Percentiles rank a stretch among this genome's conserved stretches.
phyloP scores from a whole-genome alignment of 1,140 invertebrate genomes.

The Drosophila nikananu region DNA sequence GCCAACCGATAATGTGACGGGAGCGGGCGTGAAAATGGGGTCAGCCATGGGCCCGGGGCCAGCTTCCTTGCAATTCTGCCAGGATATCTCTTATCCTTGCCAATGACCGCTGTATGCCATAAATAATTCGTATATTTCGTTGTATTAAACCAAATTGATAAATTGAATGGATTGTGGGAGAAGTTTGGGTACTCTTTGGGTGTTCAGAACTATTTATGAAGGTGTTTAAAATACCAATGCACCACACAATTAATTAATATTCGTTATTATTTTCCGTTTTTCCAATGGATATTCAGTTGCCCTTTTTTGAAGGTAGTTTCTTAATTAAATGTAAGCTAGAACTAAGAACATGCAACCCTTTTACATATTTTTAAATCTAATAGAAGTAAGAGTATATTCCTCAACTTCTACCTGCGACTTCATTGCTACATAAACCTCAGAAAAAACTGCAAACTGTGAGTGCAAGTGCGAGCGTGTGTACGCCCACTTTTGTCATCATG shows the following conservation, averaged over 20 bases:
- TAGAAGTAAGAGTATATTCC: not conserved
- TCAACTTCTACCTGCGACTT: not conserved
- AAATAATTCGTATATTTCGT: constrained; percentile 70
- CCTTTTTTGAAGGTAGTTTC: not conserved
- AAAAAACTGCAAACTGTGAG: constrained; percentile 4
- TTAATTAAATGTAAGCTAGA: not conserved
- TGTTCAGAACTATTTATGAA: not conserved
- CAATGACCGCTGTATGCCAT: constrained; percentile 49
- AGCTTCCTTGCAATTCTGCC: constrained; percentile 3
- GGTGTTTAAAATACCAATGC: no score
- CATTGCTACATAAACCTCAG: not conserved
- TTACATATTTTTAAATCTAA: not conserved
- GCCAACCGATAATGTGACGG: constrained; percentile 54
- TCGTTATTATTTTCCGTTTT: not conserved
- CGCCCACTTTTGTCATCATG: constrained; percentile 70
- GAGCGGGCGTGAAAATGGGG: constrained; percentile 36
- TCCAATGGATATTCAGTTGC: not conserved
- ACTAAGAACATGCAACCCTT: not conserved
- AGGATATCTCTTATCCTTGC: constrained; percentile 41
- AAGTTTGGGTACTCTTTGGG: constrained; percentile 1
- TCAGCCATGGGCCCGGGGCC: not conserved
- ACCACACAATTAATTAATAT: not conserved
- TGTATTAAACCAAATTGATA: constrained; percentile 18
- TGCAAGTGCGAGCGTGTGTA: constrained; percentile 3
- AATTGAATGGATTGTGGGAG: not conserved